Evolutionary conservation across 1,140 invertebrate genomes (phyloP), one percentile per base, ranked within the genome.

Genomic region (Ephestia elutella): DNA sequence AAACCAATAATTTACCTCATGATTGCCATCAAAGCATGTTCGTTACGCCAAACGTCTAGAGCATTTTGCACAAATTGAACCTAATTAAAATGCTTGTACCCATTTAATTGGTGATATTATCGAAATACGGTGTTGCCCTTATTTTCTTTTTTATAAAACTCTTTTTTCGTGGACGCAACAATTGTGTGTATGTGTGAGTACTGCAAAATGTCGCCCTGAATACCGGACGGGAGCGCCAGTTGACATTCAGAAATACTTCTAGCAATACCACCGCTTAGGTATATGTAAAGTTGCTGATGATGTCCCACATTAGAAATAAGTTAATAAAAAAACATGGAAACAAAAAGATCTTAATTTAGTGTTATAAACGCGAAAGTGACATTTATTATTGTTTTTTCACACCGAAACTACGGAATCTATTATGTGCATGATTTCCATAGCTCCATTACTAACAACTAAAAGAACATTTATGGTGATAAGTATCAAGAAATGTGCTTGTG

Each of bases 91-190:
- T 17, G 38, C 38, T 44, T 44, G 38, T 44, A 44, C 10, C n/a
- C 15, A 44, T 44, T 15, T 44, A 44, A 44, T 44, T 44, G 38
- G 38, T 15, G 38, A 44, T 44, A 44, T 44, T n/a, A 44, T 44
- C 38, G 38, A 44, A 44, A 44, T 15, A 44, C 38, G 2, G 13
- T 44, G 38, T 44, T 44, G 38, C 38, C 38, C 13, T 44, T 15
- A n/a, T 44, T 44, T 44, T 44, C 30, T 10, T 44, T 44, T 44
- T 17, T 4, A 10, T 44, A 17, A 13, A n/a, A 25, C 21, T 25
- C 38, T 15, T 44, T 44, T 44, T 44, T 44, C 10, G 13, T 44
- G 38, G 15, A 15, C 5, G 15, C 10, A 44, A 44, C n/a, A 15
- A 8, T 15, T n/a, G 5, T n/a, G 13, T 44, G 15, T 44, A 13